Base-by-base conservation (phyloP, 2,888 invertebrate species). In the Magallana nippona region DNA sequence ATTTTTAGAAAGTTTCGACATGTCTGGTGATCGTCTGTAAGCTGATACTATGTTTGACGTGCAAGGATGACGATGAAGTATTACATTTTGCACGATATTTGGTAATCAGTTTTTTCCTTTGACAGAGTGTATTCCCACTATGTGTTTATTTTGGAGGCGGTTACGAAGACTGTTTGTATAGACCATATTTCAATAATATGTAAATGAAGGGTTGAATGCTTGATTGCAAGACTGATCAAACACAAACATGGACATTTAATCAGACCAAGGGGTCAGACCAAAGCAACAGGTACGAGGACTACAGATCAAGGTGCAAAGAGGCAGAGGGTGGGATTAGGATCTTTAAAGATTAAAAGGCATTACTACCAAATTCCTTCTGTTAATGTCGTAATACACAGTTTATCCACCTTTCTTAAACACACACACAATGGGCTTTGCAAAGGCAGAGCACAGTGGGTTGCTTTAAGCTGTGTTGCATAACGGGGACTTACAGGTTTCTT, bases 161-260 rank as follows among this genome's bases (percentile, higher is more conserved):
- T 63, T 22, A 63, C 63, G 19, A 22, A 19, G 27, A 27, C 27
- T 2, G 22, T 32, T 22, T 13, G 13, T 27, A 71, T 71, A 71
- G 22, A 27, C 13, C 15, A 27, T 60, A 60, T n/a, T n/a, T 60
- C 44, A 44, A n/a, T 71, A 44, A n/a, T 71, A 71, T 71, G 71
- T 32, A 71, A 71, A 71, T 71, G 71, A 71, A 27, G 27, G 71
- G 60, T 71, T 71, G 11, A 19, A 71, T 71, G 71, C 71, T 11
- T 27, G 22, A 71, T 27, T 71, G 71, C 71, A 71, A 71, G 71
- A 71, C 71, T 71, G 71, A 71, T 71, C 71, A 71, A 27, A 27
- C 22, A 27, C 11, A 15, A 13, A 27, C 32, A 15, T 17, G 27
- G 71, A 71, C 71, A 11, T 71, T 71, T 71, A 71, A 71, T 11